Conservation (phyloP, 2,113 vertebrate species). For the Galbula dea region DNA sequence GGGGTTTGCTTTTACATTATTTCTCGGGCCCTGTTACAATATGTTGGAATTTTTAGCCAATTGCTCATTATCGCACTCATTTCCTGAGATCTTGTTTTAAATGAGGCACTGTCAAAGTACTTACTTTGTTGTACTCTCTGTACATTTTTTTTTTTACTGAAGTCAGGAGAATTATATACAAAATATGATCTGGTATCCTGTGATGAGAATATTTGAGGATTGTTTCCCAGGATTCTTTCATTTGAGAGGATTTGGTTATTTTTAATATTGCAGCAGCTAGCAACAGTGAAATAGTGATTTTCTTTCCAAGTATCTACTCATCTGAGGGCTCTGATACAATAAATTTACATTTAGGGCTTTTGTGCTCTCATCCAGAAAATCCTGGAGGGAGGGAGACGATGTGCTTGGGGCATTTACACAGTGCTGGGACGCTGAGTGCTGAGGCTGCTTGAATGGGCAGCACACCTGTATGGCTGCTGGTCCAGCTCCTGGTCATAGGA, state of each 20-base stretch:
- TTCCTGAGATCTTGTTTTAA: slow-evolving; percentile 29
- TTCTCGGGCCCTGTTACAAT: slow-evolving; percentile 36
- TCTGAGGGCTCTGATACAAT: not conserved
- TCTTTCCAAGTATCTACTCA: not conserved
- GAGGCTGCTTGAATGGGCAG: not conserved
- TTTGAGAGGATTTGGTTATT: not conserved
- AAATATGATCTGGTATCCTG: not conserved
- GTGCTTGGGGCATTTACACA: not conserved
- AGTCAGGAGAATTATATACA: not conserved
- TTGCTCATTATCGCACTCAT: slow-evolving; percentile 42
- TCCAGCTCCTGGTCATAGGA: not conserved
- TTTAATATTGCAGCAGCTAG: not conserved
- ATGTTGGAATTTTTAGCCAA: slow-evolving; percentile 39
- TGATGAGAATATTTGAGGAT: not conserved
- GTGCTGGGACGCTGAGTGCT: accelerated
- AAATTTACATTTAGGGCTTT: not conserved
- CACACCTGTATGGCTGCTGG: not conserved
- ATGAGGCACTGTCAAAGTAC: not conserved
- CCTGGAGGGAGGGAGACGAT: not conserved
- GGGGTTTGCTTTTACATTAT: slow-evolving; percentile 21
- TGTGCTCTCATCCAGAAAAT: not conserved
- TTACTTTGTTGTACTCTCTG: not conserved
- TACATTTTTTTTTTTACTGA: not conserved
- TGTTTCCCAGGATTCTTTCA: not conserved
- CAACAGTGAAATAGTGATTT: not conserved